Base-by-base conservation (phyloP, 1,140 invertebrate species). In the Hyles vespertilio region DNA sequence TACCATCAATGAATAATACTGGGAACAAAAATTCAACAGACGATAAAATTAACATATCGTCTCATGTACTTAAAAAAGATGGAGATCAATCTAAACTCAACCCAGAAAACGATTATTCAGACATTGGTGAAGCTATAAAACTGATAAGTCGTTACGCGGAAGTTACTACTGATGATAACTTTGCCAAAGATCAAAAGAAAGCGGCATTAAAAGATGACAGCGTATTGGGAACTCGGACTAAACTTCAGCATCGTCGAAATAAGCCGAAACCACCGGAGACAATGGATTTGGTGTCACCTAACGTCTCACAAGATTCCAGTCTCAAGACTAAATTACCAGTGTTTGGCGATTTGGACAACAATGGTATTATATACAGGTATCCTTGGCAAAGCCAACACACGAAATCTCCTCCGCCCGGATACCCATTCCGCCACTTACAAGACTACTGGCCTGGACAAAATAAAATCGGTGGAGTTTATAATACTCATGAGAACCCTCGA, bases 61-160 rank as follows among this genome's bases (percentile, higher is more conserved):
- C 65, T 5, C 65, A 77, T 52, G 53, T 63, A 45, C 59, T 74
- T 49, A 77, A 73, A 47, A 76, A 79, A 57, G 69, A 76, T 59
- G 52, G 58, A 45, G 81, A 82, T 50, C 66, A 74, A 62, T 70
- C 63, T 49, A 86, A 89, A 72, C 73, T 89, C 11, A 87, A 74
- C 32, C 86, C 86, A 8, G 86, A 89, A 77, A 84, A 79, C 51
- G 86, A 89, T 65, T 89, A 87, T 58, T 81, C 84, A n/a, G 84
- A 87, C 56, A 89, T 89, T n/a, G 86, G 83, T 51, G 86, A 87
- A 72, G 84, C 86, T 54, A 87, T 89, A 32, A 89, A 89, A 71
- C 63, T 89, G 5, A 89, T 89, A 62, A 89, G 86, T 59, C 74
- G 86, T 61, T 89, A 85, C 58, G 86, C 86, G 34, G 84, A 87